phyloP scores from a whole-genome alignment of 1,140 invertebrate species.

The Thaumatotibia leucotreta region DNA sequence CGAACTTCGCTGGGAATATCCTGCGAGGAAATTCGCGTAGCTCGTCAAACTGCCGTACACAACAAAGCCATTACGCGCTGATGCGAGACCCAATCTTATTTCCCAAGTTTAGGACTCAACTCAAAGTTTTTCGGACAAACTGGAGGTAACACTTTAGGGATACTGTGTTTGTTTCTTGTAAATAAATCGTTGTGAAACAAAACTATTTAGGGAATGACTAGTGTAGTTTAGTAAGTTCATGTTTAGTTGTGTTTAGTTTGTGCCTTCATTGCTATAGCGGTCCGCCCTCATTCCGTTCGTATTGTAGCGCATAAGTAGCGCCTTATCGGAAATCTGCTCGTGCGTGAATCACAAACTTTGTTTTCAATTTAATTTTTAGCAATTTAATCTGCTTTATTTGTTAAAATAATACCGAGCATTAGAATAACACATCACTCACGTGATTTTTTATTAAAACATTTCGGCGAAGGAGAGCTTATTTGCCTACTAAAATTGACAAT shows the following conservation, averaged over 20 bases:
- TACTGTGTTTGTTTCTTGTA: not conserved
- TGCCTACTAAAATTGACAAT: no score
- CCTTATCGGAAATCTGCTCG: no score
- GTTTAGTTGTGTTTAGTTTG: constrained; percentile 12
- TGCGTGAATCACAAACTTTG: no score
- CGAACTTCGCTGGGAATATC: constrained; percentile 37
- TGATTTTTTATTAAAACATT: no score
- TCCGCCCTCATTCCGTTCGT: no score
- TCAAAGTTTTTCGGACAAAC: constrained; percentile 29
- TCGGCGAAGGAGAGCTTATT: no score
- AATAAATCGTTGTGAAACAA: constrained; percentile 11
- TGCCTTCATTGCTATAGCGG: no score
- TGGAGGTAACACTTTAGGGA: not conserved
- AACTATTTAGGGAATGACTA: not conserved
- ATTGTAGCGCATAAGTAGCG: no score
- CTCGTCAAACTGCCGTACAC: constrained; percentile 47
- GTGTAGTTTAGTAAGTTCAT: not conserved
- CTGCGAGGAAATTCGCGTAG: constrained; percentile 34
- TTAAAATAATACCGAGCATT: no score
- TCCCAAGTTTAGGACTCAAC: constrained; percentile 42
- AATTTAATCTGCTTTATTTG: no score
- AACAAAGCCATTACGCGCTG: constrained; percentile 51
- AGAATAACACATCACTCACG: no score
- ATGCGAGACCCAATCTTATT: constrained; percentile 44
- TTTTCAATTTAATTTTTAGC: no score